A percentile compares a stretch with the other conserved stretches of the same genome.
Conservation (phyloP, 2,888 invertebrate species). For the Idaea biselata region DNA sequence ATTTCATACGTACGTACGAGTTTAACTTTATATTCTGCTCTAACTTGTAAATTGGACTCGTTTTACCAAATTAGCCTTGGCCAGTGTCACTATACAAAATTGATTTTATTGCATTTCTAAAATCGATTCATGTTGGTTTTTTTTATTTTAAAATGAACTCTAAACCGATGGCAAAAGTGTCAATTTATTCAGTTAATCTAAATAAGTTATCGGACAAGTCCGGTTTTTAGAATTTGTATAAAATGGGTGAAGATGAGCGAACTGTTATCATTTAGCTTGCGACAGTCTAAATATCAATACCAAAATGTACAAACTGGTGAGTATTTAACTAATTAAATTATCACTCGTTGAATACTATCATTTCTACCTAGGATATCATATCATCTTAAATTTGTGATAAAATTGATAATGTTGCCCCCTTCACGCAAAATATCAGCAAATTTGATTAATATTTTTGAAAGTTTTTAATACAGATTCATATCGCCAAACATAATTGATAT, state of each 20-base stretch:
- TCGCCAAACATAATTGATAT: too few relatives aligned
- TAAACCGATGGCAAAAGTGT: conserved; percentile 27
- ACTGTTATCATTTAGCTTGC: conserved; percentile 32
- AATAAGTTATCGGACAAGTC: conserved; percentile 24
- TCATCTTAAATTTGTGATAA: neutral
- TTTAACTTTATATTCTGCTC: conserved; percentile 17
- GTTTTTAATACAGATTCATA: too few relatives aligned
- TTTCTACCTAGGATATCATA: neutral
- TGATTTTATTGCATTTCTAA: conserved; percentile 36
- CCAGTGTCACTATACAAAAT: conserved; percentile 28
- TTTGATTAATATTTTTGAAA: too few relatives aligned
- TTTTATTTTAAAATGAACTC: conserved; percentile 26
- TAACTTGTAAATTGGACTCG: conserved; percentile 29
- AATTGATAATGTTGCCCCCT: neutral
- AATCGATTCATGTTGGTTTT: conserved; percentile 19
- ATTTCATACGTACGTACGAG: conserved; percentile 3
- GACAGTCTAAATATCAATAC: conserved; percentile 31
- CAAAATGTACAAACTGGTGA: conserved; percentile 37
- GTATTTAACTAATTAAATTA: conserved; percentile 9
- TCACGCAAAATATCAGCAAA: too few relatives aligned
- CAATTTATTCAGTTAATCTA: conserved; percentile 24
- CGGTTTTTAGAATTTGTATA: conserved; percentile 35
- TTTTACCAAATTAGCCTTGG: conserved; percentile 32
- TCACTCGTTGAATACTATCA: neutral
- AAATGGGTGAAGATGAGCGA: conserved; percentile 28